Evolutionary conservation across 2,888 invertebrate species (phyloP).

Genomic region (Malacosoma neustria): DNA sequence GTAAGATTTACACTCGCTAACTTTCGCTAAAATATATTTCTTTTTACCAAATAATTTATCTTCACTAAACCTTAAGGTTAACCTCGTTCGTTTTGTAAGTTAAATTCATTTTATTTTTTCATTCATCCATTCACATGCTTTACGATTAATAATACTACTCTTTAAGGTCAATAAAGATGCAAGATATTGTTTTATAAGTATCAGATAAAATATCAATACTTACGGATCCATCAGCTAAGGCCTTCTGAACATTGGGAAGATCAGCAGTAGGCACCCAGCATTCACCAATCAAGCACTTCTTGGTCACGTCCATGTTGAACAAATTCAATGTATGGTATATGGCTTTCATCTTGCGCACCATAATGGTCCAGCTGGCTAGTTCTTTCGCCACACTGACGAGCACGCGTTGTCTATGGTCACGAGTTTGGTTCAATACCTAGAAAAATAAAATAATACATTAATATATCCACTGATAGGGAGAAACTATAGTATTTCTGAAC

Average conservation of each 20-base stretch:
- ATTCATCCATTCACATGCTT: too few species aligned
- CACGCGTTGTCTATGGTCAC: conserved; percentile 92
- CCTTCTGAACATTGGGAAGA: conserved; percentile 83
- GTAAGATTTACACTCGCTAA: too few species aligned
- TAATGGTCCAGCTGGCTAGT: conserved; percentile 90
- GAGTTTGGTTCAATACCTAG: conserved; percentile 91
- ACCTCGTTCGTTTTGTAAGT: not conserved
- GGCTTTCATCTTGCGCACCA: conserved; percentile 94
- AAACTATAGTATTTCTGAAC: too few species aligned
- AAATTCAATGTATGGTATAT: conserved; percentile 93
- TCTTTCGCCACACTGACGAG: conserved; percentile 91
- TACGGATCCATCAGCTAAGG: conserved; percentile 87
- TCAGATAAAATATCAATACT: too few species aligned
- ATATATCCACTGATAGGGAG: too few species aligned
- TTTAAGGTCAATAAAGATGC: too few species aligned
- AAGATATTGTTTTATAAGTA: too few species aligned
- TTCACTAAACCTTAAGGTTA: too few species aligned
- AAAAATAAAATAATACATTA: not conserved
- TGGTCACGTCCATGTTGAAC: conserved; percentile 90
- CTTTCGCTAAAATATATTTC: too few species aligned
- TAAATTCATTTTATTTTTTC: too few species aligned
- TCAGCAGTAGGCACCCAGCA: conserved; percentile 88
- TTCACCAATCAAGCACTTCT: conserved; percentile 90
- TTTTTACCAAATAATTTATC: too few species aligned
- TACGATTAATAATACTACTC: too few species aligned